phyloP scores from a whole-genome alignment of 2,888 invertebrate genomes.

The Vesta saturnalis region DNA sequence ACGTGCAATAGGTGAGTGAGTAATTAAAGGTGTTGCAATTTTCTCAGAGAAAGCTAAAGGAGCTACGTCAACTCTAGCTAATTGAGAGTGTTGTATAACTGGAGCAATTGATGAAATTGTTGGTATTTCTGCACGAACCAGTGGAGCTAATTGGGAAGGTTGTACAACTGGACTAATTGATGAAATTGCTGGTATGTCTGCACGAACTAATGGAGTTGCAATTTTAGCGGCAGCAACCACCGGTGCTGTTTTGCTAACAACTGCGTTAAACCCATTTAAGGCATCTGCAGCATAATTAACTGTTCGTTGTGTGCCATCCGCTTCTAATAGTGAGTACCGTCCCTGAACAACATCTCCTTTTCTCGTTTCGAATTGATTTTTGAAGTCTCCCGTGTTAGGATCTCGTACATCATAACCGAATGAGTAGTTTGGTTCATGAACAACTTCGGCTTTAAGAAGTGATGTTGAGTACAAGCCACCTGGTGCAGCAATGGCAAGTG shows the following conservation, averaged over 20 bases:
- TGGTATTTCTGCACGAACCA: too few relatives aligned
- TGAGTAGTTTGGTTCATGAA: constrained; percentile 3
- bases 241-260: constrained; percentile 52
- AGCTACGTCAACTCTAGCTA: not conserved
- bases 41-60: not conserved
- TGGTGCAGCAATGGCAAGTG: not conserved
- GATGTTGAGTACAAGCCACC: not conserved
- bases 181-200: not conserved
- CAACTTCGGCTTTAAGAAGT: constrained; percentile 7
- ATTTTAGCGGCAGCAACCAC: constrained; percentile 7
- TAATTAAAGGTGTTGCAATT: not conserved
- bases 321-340: constrained; percentile 60
- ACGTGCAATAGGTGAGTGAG: not conserved
- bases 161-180: not conserved
- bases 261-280: constrained; percentile 54
- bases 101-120: too few relatives aligned
- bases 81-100: too few relatives aligned
- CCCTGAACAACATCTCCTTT: constrained; percentile 70
- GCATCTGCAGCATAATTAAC: constrained; percentile 54
- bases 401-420: constrained; percentile 1
- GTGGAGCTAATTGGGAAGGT: not conserved
- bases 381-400: constrained; percentile 68
- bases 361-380: constrained; percentile 69
- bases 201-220: not conserved
- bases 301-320: constrained; percentile 61